A percentile compares a stretch with the other conserved stretches of the same genome.
phyloP scores from a whole-genome alignment of 2,113 vertebrate species.

The Entomyzon cyanotis region DNA sequence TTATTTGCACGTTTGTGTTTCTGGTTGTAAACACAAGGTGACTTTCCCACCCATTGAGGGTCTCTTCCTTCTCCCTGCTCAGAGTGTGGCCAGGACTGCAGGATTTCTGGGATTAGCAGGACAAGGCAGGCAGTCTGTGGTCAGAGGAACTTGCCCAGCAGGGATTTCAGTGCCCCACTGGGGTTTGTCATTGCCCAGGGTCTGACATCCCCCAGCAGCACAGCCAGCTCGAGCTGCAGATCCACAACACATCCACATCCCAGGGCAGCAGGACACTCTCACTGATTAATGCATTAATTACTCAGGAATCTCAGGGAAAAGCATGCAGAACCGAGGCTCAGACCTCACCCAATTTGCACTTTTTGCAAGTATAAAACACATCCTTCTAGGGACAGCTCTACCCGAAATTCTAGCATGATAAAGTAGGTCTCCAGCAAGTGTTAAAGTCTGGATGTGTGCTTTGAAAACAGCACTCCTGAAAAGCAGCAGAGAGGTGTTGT shows the following conservation, averaged over 20 bases:
- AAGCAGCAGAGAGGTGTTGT: background rate
- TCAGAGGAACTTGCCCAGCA: background rate
- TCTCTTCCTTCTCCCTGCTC: background rate
- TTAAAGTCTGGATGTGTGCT: background rate
- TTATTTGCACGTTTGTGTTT: background rate
- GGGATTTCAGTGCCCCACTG: background rate
- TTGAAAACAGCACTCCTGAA: background rate
- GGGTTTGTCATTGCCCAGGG: too few relatives aligned
- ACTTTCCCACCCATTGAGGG: background rate
- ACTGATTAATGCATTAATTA: background rate
- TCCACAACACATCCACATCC: background rate
- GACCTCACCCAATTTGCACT: background rate
- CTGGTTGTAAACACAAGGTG: background rate
- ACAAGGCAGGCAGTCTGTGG: background rate
- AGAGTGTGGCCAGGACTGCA: background rate
- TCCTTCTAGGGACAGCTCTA: background rate
- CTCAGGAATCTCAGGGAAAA: background rate
- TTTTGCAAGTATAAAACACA: background rate
- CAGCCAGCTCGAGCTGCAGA: background rate
- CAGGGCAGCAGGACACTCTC: background rate
- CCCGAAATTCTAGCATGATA: background rate
- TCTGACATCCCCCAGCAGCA: background rate
- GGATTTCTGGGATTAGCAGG: background rate
- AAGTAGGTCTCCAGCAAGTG: background rate
- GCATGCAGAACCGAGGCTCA: background rate